Evolutionary conservation across 2,113 vertebrate species (phyloP).

Genomic region (Dascyllus trimaculatus): DNA sequence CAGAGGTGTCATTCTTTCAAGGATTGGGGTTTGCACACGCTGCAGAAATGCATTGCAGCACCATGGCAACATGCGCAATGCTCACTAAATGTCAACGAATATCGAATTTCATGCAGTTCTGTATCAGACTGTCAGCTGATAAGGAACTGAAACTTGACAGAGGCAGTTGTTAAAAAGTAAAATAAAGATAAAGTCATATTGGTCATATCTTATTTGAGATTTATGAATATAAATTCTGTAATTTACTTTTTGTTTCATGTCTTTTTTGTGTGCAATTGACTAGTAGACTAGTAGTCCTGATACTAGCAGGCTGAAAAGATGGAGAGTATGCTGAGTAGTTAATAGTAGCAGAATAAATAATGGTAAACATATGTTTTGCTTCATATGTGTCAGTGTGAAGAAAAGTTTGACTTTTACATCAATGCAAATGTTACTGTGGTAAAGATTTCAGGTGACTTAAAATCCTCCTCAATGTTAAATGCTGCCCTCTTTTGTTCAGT

Average conservation of each 20-base stretch:
- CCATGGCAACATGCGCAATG: conserved; percentile 26
- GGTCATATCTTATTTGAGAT: background rate
- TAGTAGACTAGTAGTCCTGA: background rate
- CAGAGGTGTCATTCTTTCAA: conserved; percentile 79
- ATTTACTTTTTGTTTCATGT: no score
- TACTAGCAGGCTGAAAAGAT: background rate
- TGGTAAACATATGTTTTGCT: background rate
- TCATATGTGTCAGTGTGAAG: background rate
- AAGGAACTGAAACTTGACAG: conserved; percentile 3
- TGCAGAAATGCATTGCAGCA: conserved; percentile 66
- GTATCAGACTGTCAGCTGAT: conserved; percentile 44
- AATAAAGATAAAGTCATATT: background rate
- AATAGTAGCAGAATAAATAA: background rate
- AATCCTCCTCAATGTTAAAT: conserved; percentile 52
- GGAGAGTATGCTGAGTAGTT: background rate
- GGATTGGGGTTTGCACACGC: conserved; percentile 70
- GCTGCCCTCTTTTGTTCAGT: conserved; percentile 74
- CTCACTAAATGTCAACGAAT: conserved; percentile 62
- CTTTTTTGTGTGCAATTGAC: background rate
- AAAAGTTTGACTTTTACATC: background rate
- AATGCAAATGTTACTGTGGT: background rate
- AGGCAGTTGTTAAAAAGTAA: background rate
- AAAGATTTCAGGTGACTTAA: conserved; percentile 11
- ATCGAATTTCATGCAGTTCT: conserved; percentile 33
- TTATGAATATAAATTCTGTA: no score